These are phyloP conservation scores for Sphaeridia pumilis DNA, from an alignment of 2,888 invertebrate species.

Conservation along the genomic window DNA sequence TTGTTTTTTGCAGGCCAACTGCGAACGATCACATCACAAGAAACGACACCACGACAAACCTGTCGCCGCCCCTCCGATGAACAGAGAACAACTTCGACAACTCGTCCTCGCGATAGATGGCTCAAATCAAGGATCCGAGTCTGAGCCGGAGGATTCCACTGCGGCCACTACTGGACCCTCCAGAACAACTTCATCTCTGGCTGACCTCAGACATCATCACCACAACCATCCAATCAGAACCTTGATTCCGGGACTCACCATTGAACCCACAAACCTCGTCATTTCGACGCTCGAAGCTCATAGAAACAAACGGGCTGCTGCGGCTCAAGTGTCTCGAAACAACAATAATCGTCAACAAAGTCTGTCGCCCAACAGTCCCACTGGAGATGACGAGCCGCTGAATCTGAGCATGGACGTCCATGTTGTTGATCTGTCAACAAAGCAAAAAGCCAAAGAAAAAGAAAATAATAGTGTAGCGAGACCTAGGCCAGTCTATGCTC, in stretches of 20 bases:
- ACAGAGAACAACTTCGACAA: conserved; percentile 76
- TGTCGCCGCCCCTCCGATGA: no score
- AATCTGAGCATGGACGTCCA: conserved; percentile 66
- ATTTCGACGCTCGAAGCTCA: conserved; percentile 7
- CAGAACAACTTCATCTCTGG: neutral
- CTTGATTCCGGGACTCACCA: no score
- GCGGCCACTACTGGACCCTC: conserved; percentile 38
- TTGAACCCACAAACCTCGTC: neutral
- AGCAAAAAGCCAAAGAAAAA: conserved; percentile 18
- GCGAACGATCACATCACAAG: conserved; percentile 87
- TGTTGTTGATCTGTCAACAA: conserved; percentile 55
- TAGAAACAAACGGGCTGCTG: conserved; percentile 1
- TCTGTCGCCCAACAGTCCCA: conserved; percentile 1
- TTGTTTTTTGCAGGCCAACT: conserved; percentile 59
- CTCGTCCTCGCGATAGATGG: conserved; percentile 77
- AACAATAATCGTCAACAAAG: no score
- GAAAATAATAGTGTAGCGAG: conserved; percentile 18
- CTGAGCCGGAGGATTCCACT: conserved; percentile 38
- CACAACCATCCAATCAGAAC: no score
- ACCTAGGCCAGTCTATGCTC: conserved; percentile 16
- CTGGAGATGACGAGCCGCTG: conserved; percentile 46
- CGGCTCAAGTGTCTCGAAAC: neutral
- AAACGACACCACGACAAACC: no score
- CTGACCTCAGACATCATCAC: no score
- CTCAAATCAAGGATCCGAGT: conserved; percentile 23